Evolutionary conservation across 1,140 invertebrate genomes (phyloP), one percentile per base, ranked within the genome.

Genomic region (Oedothorax gibbosus): DNA sequence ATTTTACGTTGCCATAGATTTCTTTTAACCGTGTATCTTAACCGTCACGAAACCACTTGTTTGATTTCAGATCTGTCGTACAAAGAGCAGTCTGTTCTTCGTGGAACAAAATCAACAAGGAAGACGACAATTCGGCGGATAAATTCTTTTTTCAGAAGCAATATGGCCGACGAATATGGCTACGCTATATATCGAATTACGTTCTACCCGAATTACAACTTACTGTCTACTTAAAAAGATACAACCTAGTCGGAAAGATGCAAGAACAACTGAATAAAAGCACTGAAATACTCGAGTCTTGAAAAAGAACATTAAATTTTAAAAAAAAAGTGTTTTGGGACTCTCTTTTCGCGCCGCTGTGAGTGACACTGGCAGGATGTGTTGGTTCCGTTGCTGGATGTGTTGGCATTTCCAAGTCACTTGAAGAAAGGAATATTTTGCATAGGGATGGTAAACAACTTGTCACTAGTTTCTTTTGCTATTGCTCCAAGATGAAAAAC

Each of bases 301-400:
- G 35, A 35, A 75, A 75, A 15, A n/a, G 51, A 75, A 75, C 53
- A 75, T 20, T 57, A 57, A 75, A 75, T 51, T 35, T 56, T 18
- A 60, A 15, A 56, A 21, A 57, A 60, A 75, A 75, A 20, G 57
- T 3, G 20, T 57, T 75, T 20, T 51, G 20, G 18, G 54, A 57
- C 57, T 73, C 57, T 14, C 53, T 75, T 75, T 75, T 60, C 72
- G 54, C 72, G 60, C 54, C 75, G 20, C 14, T n/a, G 75, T 77
- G 75, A 77, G 21, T 77, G 75, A 77, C 75, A 77, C 14, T 77
- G 75, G 65, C 75, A 77, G 75, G 57, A 64, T 77, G 57, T 51
- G 75, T 77, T 65, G 21, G 75, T 20, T 64, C 21, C 11, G 54
- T 49, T 51, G 20, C 57, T 65, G 18, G 57, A 75, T 75, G 72